These are phyloP conservation scores for Sesia apiformis DNA, from an alignment of 2,888 invertebrate species.

Conservation along the genomic window DNA sequence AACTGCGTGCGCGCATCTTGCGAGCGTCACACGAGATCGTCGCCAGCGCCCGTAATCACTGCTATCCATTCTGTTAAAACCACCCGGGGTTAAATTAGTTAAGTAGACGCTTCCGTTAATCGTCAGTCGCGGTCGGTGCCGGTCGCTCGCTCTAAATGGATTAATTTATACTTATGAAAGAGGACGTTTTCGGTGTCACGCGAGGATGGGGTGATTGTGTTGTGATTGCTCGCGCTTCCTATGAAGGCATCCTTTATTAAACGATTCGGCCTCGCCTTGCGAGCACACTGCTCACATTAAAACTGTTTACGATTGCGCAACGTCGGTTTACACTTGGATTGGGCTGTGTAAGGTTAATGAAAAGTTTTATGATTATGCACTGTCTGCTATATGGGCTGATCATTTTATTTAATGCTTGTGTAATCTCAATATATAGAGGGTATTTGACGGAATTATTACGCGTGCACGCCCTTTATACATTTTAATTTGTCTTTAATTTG, in stretches of 20 bases:
- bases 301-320: constrained; percentile 15
- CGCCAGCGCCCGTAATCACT: constrained; percentile 64
- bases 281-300: constrained; percentile 17
- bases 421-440: background rate
- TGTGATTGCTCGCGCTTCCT: constrained; percentile 69
- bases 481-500: background rate
- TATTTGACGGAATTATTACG: constrained; percentile 2
- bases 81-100: constrained; percentile 75
- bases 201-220: constrained; percentile 72
- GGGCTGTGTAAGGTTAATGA: constrained; percentile 18
- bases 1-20: constrained; percentile 23
- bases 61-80: constrained; percentile 76
- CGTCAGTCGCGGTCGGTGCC: constrained; percentile 52
- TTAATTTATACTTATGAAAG: constrained; percentile 75
- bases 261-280: constrained; percentile 27
- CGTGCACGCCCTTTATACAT: background rate
- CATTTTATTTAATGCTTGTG: constrained; percentile 8
- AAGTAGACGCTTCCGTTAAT: constrained; percentile 76
- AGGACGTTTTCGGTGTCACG: constrained; percentile 74
- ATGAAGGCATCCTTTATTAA: constrained; percentile 63
- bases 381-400: constrained; percentile 2
- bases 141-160: constrained; percentile 62
- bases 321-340: constrained; percentile 3
- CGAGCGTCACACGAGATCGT: constrained; percentile 52
- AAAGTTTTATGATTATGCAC: constrained; percentile 20